Evolutionary conservation across 2,888 invertebrate genomes (phyloP).

Genomic region (Congeria kusceri): DNA sequence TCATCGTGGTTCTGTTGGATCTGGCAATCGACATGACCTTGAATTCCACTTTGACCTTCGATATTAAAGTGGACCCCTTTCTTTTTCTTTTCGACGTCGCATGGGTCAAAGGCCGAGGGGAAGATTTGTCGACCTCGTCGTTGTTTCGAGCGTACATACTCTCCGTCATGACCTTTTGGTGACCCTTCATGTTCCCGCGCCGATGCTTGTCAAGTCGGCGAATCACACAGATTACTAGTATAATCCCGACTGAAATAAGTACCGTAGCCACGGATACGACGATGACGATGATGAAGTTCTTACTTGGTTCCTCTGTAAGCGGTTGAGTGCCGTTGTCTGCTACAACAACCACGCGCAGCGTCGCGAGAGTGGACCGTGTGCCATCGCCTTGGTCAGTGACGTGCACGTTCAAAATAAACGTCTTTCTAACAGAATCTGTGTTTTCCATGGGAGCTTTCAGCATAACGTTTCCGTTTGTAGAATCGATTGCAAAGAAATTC

Average conservation of each 20-base stretch:
- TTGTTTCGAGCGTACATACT: slow-evolving; percentile 59
- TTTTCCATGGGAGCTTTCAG: slow-evolving; percentile 54
- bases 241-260: slow-evolving; percentile 64
- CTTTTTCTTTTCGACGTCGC: slow-evolving; percentile 59
- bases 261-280: slow-evolving; percentile 63
- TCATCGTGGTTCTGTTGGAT: slow-evolving; percentile 14
- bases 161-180: slow-evolving; percentile 54
- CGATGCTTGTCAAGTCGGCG: slow-evolving; percentile 57
- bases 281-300: slow-evolving; percentile 67
- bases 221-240: slow-evolving; percentile 65
- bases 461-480: slow-evolving; percentile 70
- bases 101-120: slow-evolving; percentile 59
- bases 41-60: slow-evolving; percentile 50
- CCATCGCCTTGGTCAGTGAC: slow-evolving; percentile 61
- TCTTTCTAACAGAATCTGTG: slow-evolving; percentile 46
- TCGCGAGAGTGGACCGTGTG: slow-evolving; percentile 36
- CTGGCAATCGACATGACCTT: slow-evolving; percentile 15
- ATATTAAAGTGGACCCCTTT: slow-evolving; percentile 69
- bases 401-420: slow-evolving; percentile 51
- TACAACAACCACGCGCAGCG: slow-evolving; percentile 49
- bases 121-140: slow-evolving; percentile 63
- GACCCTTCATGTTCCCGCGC: slow-evolving; percentile 36
- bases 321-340: slow-evolving; percentile 43
- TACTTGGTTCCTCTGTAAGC: slow-evolving; percentile 22
- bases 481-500: slow-evolving; percentile 65